Evolutionary conservation across 2,113 vertebrate species (phyloP).

Genomic region (Lota lota): DNA sequence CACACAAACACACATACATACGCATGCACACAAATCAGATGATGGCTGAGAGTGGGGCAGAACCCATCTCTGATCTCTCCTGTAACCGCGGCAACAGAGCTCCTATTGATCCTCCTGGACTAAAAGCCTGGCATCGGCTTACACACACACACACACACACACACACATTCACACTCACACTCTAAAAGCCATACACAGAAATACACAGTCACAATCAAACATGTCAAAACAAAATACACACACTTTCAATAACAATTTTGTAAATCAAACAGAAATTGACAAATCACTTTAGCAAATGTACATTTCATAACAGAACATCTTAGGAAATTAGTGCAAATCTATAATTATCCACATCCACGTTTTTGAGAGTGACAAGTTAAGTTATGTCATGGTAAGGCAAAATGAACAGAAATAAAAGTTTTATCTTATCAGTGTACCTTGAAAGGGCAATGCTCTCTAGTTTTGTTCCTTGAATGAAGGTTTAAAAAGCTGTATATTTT

Average conservation of each 20-base stretch:
- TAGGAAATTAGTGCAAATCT: not conserved
- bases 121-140: slow-evolving; percentile 59
- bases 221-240: slow-evolving; percentile 18
- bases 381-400: not conserved
- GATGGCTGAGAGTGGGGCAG: slow-evolving; percentile 60
- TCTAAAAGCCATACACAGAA: slow-evolving; percentile 30
- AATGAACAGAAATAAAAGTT: slow-evolving; percentile 4
- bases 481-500: not conserved
- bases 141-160: slow-evolving; percentile 31
- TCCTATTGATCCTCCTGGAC: slow-evolving; percentile 68
- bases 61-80: slow-evolving; percentile 72
- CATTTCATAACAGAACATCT: not conserved
- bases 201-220: slow-evolving; percentile 17
- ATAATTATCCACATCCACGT: not conserved
- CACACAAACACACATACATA: slow-evolving; percentile 1
- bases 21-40: slow-evolving; percentile 32
- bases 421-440: not conserved
- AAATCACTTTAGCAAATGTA: no score
- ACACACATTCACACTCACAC: slow-evolving; percentile 22
- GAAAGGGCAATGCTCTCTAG: not conserved
- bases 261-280: slow-evolving; percentile 9
- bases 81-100: slow-evolving; percentile 72
- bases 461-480: not conserved
- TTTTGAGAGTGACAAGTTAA: no score
- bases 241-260: not conserved